Base-by-base conservation (phyloP, 1,140 invertebrate species). In the Globodera rostochiensis region DNA sequence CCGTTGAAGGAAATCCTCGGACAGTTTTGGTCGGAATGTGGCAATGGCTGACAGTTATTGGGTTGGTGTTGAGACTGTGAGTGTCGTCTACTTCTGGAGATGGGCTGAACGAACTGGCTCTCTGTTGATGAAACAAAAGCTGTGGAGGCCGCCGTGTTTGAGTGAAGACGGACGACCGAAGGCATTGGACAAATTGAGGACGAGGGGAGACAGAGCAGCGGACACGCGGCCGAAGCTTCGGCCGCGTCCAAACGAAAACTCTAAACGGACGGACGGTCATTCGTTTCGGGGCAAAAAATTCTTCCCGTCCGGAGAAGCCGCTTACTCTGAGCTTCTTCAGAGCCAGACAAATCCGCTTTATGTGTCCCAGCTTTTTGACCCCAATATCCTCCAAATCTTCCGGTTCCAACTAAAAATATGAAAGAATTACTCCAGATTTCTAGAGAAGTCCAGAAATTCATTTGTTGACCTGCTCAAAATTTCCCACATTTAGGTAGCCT, bases 311-410 rank as follows among this genome's bases (percentile, higher is more conserved):
- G 53, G 53, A 53, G 53, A 6, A 64, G 2, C 57, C 2, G 19
- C 60, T 76, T n/a, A 85, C 85, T 81, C 98, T 98, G 19, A 98
- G 93, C 90, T 96, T 93, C 90, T 98, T 98, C 85, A 98, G 97
- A 77, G 96, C 97, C 84, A 99, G 91, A 85, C 97, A 93, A 83
- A 99, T 94, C 91, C 98, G 96, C 92, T 99, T 99, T 91, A 99
- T 97, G 91, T 99, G 97, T 46, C 97, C 97, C 79, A 93, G 86
- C 87, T 92, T 92, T 80, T 91, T 91, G 84, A 99, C 97, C 73
- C 97, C 97, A 90, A 98, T 97, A 50, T 99, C 97, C 92, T 99
- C 97, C 84, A 99, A 93, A 92, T 99, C 97, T 45, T 84, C 81
- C 66, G 77, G 21, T 92, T 99, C 97, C 96, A 96, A 98, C 57